Percentiles rank a stretch among this genome's conserved stretches.
Conservation (phyloP, 2,113 vertebrate genomes). For the Scophthalmus maximus region DNA sequence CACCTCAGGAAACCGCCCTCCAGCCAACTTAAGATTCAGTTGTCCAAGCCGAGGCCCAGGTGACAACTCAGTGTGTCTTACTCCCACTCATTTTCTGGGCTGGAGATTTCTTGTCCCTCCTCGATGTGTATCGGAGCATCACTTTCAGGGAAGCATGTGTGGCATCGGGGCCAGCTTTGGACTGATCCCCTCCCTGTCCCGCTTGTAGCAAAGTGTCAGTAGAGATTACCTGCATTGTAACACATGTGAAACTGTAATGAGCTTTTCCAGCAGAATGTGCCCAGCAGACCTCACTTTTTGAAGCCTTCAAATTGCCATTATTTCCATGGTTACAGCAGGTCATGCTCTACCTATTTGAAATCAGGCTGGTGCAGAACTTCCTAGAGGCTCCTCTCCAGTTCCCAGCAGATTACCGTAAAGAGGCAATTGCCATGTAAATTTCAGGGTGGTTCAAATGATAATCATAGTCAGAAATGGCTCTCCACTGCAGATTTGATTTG, state of each 20-base stretch:
- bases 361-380: constrained; percentile 61
- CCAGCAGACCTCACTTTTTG: constrained; percentile 41
- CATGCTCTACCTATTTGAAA: constrained; percentile 71
- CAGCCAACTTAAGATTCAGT: constrained; percentile 21
- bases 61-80: constrained; percentile 30
- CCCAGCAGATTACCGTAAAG: constrained; percentile 69
- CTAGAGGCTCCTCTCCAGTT: constrained; percentile 54
- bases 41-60: constrained; percentile 13
- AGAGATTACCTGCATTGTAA: constrained; percentile 70
- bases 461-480: constrained; percentile 71
- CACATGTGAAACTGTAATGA: constrained; percentile 69
- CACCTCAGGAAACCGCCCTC: constrained; percentile 26
- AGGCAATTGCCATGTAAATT: constrained; percentile 77
- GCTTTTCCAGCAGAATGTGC: constrained; percentile 69
- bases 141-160: constrained; percentile 27
- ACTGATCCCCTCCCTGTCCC: constrained; percentile 47
- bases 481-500: constrained; percentile 73
- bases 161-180: constrained; percentile 39
- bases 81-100: constrained; percentile 44
- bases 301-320: constrained; percentile 70
- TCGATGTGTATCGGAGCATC: constrained; percentile 57
- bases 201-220: constrained; percentile 57
- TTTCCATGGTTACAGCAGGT: constrained; percentile 75
- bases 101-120: constrained; percentile 34
- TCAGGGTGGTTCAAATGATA: constrained; percentile 68